phyloP scores from a whole-genome alignment of 2,113 vertebrate species.

The Anolis carolinensis region DNA sequence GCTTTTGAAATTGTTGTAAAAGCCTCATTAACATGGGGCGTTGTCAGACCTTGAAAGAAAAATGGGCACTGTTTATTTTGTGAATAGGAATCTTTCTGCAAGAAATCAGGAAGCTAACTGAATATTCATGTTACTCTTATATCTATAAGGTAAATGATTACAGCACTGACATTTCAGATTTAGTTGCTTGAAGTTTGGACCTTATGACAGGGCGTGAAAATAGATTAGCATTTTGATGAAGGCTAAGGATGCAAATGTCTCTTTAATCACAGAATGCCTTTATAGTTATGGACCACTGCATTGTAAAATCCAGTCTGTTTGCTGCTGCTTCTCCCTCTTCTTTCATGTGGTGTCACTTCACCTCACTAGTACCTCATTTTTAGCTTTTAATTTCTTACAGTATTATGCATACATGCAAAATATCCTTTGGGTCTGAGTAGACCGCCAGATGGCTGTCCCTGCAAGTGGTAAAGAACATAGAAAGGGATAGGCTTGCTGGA shows the following conservation, averaged over 20 bases:
- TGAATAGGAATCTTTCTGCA: constrained; percentile 12
- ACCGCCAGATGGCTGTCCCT: too few relatives aligned
- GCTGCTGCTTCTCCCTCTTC: not conserved
- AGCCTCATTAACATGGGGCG: constrained; percentile 45
- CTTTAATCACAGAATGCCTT: not conserved
- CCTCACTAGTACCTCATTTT: not conserved
- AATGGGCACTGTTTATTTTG: constrained; percentile 18
- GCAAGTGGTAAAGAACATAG: not conserved
- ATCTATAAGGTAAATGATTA: constrained; percentile 31
- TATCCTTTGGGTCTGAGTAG: not conserved
- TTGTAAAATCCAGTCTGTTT: not conserved
- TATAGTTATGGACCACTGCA: not conserved
- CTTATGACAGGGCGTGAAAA: constrained; percentile 29
- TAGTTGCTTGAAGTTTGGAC: constrained; percentile 10
- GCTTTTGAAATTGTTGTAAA: constrained; percentile 66
- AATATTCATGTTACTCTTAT: constrained; percentile 20
- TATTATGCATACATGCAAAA: not conserved
- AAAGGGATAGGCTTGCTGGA: not conserved
- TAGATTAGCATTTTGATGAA: constrained; percentile 22
- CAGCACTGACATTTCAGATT: constrained; percentile 39
- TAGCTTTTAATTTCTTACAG: not conserved
- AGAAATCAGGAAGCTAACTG: constrained; percentile 33
- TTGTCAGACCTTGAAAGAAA: constrained; percentile 41
- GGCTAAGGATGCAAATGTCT: constrained; percentile 7
- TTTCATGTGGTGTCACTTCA: not conserved